Conservation (phyloP, 2,797 vertebrate species). For the Protosalanx chinensis region DNA sequence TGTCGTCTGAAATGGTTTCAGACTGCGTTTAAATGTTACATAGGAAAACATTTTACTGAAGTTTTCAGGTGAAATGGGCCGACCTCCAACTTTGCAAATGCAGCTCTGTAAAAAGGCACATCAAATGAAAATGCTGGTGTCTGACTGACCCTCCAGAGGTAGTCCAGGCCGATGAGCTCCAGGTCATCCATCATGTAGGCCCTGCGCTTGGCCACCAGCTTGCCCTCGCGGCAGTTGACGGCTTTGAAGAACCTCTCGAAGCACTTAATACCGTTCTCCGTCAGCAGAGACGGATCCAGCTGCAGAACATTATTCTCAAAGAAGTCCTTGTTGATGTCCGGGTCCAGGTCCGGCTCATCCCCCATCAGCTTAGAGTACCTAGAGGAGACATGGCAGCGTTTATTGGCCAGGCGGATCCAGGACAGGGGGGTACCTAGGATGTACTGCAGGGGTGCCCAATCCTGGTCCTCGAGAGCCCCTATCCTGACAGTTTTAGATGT, state of each 20-base stretch:
- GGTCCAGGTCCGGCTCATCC: constrained; percentile 97
- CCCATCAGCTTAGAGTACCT: constrained; percentile 98
- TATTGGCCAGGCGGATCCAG: too few species aligned
- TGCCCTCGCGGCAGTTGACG: constrained; percentile 98
- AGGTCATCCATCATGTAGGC: constrained; percentile 99
- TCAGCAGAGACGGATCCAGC: constrained; percentile 95
- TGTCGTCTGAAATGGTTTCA: too few species aligned
- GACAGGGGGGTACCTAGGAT: too few species aligned
- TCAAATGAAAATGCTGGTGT: neutral
- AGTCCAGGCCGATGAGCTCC: constrained; percentile 98
- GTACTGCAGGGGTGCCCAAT: too few species aligned
- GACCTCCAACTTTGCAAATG: too few species aligned
- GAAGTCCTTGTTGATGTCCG: constrained; percentile 99
- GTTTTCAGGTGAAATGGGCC: too few species aligned
- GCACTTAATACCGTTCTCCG: constrained; percentile 99
- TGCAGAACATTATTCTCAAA: constrained; percentile 99
- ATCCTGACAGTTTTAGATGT: too few species aligned
- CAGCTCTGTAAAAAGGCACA: too few species aligned
- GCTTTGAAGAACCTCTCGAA: constrained; percentile 99
- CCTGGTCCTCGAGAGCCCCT: too few species aligned
- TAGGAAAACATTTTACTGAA: too few species aligned
- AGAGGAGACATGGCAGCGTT: constrained; percentile 1
- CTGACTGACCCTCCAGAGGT: constrained; percentile 94
- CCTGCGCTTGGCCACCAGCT: constrained; percentile 94
- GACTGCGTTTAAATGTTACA: too few species aligned